These are phyloP conservation scores for Sitobion miscanthi DNA, from an alignment of 1,140 invertebrate genomes.

Conservation along the genomic window DNA sequence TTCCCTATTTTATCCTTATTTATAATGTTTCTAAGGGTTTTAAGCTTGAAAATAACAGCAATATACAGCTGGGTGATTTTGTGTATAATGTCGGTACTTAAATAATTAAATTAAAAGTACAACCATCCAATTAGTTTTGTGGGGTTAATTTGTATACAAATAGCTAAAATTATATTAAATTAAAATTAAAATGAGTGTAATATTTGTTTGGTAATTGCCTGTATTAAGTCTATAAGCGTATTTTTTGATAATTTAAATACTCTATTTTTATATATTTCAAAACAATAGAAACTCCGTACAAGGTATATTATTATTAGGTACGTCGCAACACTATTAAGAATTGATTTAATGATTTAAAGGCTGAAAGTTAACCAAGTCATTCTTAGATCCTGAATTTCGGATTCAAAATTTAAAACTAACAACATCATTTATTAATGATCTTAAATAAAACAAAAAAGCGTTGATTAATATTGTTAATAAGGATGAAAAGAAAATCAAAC, in stretches of 20 bases:
- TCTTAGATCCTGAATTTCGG: background rate
- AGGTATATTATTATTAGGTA: background rate
- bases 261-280: background rate
- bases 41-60: background rate
- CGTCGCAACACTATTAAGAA: background rate
- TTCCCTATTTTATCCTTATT: background rate
- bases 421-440: background rate
- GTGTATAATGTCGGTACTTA: background rate
- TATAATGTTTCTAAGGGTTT: background rate
- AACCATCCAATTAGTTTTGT: background rate
- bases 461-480: conserved; percentile 16
- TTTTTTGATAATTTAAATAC: background rate
- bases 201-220: background rate
- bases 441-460: background rate
- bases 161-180: background rate
- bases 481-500: background rate
- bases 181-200: background rate
- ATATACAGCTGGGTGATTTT: background rate
- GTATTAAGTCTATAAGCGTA: background rate
- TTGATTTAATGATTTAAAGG: background rate
- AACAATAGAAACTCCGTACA: background rate
- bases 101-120: conserved; percentile 11
- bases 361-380: background rate
- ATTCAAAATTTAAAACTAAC: conserved; percentile 24
- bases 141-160: background rate